phyloP scores from a whole-genome alignment of 2,797 vertebrate species.

The Lagodon rhomboides region DNA sequence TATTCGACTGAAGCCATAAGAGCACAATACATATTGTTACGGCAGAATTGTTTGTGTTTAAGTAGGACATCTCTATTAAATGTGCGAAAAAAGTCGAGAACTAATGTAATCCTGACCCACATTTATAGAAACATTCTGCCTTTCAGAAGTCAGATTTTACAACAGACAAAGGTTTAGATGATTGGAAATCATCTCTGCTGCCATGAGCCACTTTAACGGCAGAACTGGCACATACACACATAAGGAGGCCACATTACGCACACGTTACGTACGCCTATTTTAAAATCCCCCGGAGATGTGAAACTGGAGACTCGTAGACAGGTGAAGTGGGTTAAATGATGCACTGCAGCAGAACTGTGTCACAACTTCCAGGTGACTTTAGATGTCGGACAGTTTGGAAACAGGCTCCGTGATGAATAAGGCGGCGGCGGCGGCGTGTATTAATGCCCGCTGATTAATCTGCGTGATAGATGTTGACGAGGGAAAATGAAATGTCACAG shows the following conservation, averaged over 20 bases:
- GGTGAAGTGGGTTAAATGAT: slow-evolving; percentile 56
- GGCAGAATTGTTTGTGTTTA: slow-evolving; percentile 40
- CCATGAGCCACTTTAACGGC: slow-evolving; percentile 11
- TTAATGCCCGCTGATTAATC: slow-evolving; percentile 48
- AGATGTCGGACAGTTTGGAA: slow-evolving; percentile 38
- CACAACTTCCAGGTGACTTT: slow-evolving; percentile 62
- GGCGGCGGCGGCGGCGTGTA: slow-evolving; percentile 19
- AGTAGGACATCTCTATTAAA: slow-evolving; percentile 30
- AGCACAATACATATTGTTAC: slow-evolving; percentile 21
- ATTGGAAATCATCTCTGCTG: slow-evolving; percentile 20
- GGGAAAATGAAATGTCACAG: slow-evolving; percentile 59
- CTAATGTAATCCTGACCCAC: slow-evolving; percentile 38
- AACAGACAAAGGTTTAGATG: slow-evolving; percentile 17
- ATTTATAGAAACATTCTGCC: slow-evolving; percentile 23
- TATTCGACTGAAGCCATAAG: slow-evolving; percentile 48
- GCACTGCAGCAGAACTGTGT: slow-evolving; percentile 40
- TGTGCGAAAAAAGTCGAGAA: slow-evolving; percentile 18
- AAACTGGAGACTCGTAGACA: slow-evolving; percentile 47
- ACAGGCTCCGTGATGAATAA: slow-evolving; percentile 44
- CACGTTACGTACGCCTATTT: slow-evolving; percentile 44
- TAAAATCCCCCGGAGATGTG: slow-evolving; percentile 51
- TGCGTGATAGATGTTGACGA: slow-evolving; percentile 52
- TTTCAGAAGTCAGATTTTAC: slow-evolving; percentile 15
- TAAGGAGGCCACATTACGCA: slow-evolving; percentile 29
- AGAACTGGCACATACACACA: slow-evolving; percentile 45